A percentile compares a stretch with the other conserved stretches of the same genome.
phyloP scores from a whole-genome alignment of 2,797 vertebrate genomes.

The Anguilla obscura region DNA sequence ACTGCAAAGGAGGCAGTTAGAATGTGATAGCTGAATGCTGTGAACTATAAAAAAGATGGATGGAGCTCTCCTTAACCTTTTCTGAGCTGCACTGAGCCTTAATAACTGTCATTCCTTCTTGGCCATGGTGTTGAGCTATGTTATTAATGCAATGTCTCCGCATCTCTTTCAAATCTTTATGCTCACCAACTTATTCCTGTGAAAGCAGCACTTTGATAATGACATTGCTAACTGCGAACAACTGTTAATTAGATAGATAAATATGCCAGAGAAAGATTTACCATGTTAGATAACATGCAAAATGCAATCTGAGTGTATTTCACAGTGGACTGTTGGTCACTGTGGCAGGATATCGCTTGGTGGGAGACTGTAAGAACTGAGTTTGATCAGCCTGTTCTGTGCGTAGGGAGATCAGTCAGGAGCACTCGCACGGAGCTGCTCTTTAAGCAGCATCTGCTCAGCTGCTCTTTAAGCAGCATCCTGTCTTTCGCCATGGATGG shows the following conservation, averaged over 20 bases:
- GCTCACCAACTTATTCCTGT: neutral
- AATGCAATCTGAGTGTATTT: neutral
- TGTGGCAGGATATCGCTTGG: neutral
- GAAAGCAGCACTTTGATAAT: neutral
- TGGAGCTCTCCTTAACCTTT: neutral
- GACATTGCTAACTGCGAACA: neutral
- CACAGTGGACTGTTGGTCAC: too few relatives aligned
- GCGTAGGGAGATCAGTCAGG: conserved; percentile 34
- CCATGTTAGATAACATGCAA: neutral
- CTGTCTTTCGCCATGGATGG: conserved; percentile 58
- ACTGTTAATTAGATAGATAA: neutral
- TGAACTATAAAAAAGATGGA: neutral
- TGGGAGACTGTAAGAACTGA: neutral
- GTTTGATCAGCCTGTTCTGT: conserved; percentile 9
- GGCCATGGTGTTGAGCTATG: neutral
- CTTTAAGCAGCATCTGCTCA: conserved; percentile 62
- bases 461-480: conserved; percentile 61
- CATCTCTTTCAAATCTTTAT: neutral
- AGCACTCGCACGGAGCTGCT: conserved; percentile 37
- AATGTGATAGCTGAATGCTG: neutral
- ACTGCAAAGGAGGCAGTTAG: neutral
- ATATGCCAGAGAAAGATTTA: neutral
- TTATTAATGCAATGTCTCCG: neutral
- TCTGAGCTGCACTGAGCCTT: neutral
- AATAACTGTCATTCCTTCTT: neutral